Percentiles rank a stretch among this genome's conserved stretches.
Conservation (phyloP, 2,113 vertebrate species). For the Hylia prasina region DNA sequence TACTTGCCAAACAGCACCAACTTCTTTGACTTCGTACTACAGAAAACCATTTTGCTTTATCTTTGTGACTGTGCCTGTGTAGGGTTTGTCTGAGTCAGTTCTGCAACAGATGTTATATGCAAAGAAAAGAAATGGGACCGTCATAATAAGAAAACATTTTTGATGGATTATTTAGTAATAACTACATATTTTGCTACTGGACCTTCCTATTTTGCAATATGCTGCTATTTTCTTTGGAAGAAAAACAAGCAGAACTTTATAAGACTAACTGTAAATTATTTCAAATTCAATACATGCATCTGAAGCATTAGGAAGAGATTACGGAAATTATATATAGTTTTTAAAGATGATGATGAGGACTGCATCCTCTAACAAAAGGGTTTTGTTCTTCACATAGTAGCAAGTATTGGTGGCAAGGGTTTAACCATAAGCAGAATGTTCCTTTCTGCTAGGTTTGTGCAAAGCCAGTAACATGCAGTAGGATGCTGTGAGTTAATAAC, state of each 20-base stretch:
- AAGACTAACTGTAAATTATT: background rate
- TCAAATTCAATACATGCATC: background rate
- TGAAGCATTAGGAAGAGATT: background rate
- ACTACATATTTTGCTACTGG: constrained; percentile 10
- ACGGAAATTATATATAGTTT: background rate
- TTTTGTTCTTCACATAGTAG: background rate
- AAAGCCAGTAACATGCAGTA: background rate
- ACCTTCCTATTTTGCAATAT: constrained; percentile 11
- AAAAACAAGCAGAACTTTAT: background rate
- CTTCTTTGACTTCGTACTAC: background rate
- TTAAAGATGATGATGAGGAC: background rate
- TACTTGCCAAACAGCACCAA: background rate
- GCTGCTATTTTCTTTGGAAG: constrained; percentile 21
- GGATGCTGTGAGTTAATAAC: constrained; percentile 4
- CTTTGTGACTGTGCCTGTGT: background rate
- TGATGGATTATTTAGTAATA: constrained; percentile 17
- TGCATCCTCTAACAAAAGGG: background rate
- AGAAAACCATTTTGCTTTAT: background rate
- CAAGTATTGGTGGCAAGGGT: background rate
- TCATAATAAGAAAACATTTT: background rate
- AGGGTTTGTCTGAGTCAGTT: background rate
- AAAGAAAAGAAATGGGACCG: background rate
- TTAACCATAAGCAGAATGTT: background rate
- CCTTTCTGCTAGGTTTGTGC: constrained; percentile 20
- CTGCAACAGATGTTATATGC: background rate